Evolutionary conservation across 2,888 invertebrate genomes (phyloP), one percentile per base, ranked within the genome.

Genomic region (Phyto melanocephala): DNA sequence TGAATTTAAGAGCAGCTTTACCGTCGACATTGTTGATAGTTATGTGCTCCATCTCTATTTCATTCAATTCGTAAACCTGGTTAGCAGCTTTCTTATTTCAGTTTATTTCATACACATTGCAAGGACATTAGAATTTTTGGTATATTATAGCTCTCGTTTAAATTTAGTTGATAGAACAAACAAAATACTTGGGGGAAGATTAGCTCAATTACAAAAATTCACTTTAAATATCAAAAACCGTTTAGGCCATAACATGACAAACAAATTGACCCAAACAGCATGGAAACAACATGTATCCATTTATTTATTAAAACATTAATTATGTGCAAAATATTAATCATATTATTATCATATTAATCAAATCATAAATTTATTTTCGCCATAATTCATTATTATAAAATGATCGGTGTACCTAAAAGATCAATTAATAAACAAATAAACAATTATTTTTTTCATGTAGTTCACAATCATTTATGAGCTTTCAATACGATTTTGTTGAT

Each of bases 351-450:
- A 15, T 24, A 11, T 40, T 20, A 20, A 62, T 3, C 15, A 28
- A 28, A 22, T 75, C 7, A 50, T 71, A 24, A 45, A 35, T 0
- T n/a, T n/a, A 50, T 35, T 24, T 33, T 58, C 5, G n/a, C 1
- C 20, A 56, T 65, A 71, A 65, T 33, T 65, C 71, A 63, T 56
- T 50, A 1, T 3, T 17, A 7, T 8, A 17, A 50, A 47, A 63
- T 5, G 13, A 58, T 60, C 33, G n/a, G n/a, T 56, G 33, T 58
- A 33, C 42, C 62, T 74, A 68, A 80, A 45, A 68, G 68, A 45
- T 62, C 74, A 80, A 80, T 80, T 80, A 80, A 74, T 62, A 42
- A 47, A n/a, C 37, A 63, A 63, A 63, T 71, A 79, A 79, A 79
- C 67, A 47, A 58, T 65, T 75, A 75, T 67, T 65, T 54, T 47